Base-by-base conservation (phyloP, 2,113 vertebrate species). In the Nycticorax nycticorax region DNA sequence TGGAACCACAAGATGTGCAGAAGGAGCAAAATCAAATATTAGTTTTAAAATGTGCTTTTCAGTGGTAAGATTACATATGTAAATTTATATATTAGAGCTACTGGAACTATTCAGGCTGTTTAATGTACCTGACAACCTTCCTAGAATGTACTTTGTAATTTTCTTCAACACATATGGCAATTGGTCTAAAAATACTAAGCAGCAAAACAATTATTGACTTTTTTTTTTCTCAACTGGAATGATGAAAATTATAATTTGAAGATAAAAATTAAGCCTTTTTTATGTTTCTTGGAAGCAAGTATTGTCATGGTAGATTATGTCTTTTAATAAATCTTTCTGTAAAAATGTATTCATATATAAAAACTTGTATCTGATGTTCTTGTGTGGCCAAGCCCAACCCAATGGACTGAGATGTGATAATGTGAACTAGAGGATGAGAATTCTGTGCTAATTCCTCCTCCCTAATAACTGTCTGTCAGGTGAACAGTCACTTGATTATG, bases 11-110 rank as follows among this genome's bases (percentile, higher is more conserved):
- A 72, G 48, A 92, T 63, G 33, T 79, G 57, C 27, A 89, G 45
- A 95, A 92, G 16, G n/a, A 91, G 33, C 11, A 85, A 93, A 93
- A 89, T 95, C 73, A 92, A 95, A 82, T 87, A 94, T 72, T 89
- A 93, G 39, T 81, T 96, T 95, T 80, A 84, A 96, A 95, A 79
- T 85, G 14, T 20, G 10, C 14, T 35, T 90, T 76, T 91, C 22
- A 32, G 22, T 68, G 11, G 63, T 62, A 78, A 62, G 27, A 53
- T 48, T 52, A 76, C 48, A 60, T 43, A 76, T 91, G n/a, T 79
- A 79, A 64, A 76, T 85, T 23, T 87, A 45, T 87, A 82, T 85
- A 57, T 75, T 91, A 87, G 39, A 92, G 35, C 28, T 92, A 62
- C 17, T 71, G 39, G 43, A 96, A 68, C 23, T 79, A 67, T 78